Evolutionary conservation across 2,113 vertebrate genomes (phyloP), one percentile per base, ranked within the genome.

Genomic region (Amia ocellicauda): DNA sequence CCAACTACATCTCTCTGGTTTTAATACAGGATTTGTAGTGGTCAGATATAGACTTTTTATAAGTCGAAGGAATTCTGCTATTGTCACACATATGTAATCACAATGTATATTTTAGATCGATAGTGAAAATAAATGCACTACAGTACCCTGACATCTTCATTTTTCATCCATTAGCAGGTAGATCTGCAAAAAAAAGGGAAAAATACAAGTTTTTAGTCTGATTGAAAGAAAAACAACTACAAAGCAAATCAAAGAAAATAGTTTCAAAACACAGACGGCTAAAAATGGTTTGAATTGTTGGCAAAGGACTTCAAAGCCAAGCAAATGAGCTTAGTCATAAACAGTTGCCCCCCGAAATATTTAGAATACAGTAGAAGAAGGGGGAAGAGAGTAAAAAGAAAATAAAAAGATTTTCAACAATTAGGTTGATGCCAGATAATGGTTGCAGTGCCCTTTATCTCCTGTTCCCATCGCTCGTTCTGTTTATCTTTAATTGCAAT

Each of bases 401-500:
- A 66, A 71, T 62, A 80, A 68, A 65, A 71, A 85, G 77, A 82
- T 85, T 89, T 87, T 81, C 67, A 71, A 85, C 87, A 89, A 89
- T 91, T 91, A 90, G 74, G 69, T 77, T 16, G 88, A 89, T 89
- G 86, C 87, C 88, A 89, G 89, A 91, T 91, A 89, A 64, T 78
- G 74, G 52, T 63, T 7, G 63, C 54, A 10, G 43, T 49, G 70
- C 51, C 26, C 29, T 9, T 76, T 86, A 88, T 91, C 86, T 45
- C 64, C 67, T 68, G 70, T 82, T 71, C 75, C 82, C 85, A 90
- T 89, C 87, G 64, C 76, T 76, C 60, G 14, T 63, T 71, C 76
- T 80, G 81, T 83, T 89, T 91, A 91, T 90, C 81, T 74, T 80
- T 80, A 82, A 85, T 85, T 84, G 79, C 68, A 82, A 87, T 88